Evolutionary conservation across 2,113 vertebrate species (phyloP).

Genomic region (Tenebrosternarchus preto): DNA sequence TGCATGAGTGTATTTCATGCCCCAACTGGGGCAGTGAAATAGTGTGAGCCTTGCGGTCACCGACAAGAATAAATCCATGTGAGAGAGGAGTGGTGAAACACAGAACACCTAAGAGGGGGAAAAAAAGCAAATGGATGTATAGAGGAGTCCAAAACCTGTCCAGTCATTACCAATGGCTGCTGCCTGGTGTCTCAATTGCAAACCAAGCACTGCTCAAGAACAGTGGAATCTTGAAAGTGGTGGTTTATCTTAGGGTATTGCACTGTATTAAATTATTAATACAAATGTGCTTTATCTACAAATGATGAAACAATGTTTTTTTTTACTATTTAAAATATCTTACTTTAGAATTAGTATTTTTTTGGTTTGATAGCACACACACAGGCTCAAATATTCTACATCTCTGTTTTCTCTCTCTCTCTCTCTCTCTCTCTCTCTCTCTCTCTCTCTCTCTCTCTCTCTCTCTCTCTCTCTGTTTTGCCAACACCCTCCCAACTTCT

Average conservation of each 20-base stretch:
- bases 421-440: neutral
- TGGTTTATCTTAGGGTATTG: no score
- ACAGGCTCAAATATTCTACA: neutral
- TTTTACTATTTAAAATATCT: no score
- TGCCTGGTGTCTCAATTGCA: no score
- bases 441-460: neutral
- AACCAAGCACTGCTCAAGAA: no score
- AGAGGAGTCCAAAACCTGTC: neutral
- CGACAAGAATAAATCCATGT: conserved; percentile 24
- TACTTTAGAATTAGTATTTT: no score
- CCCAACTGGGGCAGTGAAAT: conserved; percentile 33
- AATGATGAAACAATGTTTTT: no score
- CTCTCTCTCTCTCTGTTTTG: neutral
- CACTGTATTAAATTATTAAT: no score
- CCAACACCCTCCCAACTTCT: neutral
- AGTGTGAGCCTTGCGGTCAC: conserved; percentile 34
- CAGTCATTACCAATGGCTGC: no score
- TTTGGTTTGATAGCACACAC: neutral
- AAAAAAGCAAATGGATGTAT: neutral
- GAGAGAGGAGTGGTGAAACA: neutral
- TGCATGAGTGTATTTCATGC: neutral
- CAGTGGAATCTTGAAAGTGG: no score
- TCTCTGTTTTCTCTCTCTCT: neutral
- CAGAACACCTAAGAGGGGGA: neutral
- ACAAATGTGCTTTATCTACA: no score